Evolutionary conservation across 2,888 invertebrate genomes (phyloP).

Genomic region (Fragum fragum): DNA sequence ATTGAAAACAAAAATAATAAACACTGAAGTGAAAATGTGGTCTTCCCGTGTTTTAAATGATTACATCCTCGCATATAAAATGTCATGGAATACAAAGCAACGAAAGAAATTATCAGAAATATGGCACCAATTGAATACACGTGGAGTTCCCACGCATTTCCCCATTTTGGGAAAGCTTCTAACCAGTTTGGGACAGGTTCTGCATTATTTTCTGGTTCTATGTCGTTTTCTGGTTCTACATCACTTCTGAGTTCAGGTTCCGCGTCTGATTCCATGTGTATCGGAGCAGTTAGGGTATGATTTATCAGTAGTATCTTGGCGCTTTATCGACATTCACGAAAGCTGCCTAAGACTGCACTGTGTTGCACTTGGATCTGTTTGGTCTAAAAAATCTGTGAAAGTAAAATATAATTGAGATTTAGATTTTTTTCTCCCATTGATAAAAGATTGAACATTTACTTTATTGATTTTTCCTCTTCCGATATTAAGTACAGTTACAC

Average conservation of each 20-base stretch:
- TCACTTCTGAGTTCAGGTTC: conserved; percentile 43
- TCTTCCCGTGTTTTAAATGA: conserved; percentile 51
- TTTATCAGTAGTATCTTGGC: no score
- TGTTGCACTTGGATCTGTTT: no score
- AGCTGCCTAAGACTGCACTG: no score
- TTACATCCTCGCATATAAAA: conserved; percentile 55
- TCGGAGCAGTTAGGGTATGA: no score
- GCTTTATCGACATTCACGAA: no score
- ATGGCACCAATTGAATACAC: conserved; percentile 69
- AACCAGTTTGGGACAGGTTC: conserved; percentile 79
- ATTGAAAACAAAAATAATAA: conserved; percentile 71
- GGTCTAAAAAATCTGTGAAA: no score
- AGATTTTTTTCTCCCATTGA: no score
- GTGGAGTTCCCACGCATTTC: conserved; percentile 76
- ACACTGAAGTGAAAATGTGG: conserved; percentile 71
- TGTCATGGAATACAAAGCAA: conserved; percentile 54
- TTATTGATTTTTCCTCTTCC: no score
- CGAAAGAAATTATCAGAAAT: conserved; percentile 58
- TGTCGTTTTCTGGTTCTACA: conserved; percentile 32
- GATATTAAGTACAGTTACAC: no score
- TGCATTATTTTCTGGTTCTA: conserved; percentile 60
- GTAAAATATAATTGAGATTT: no score
- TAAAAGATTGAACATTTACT: no score
- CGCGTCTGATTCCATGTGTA: background rate
- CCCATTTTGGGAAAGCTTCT: conserved; percentile 68